A percentile compares a stretch with the other conserved stretches of the same genome.
Conservation (phyloP, 2,797 vertebrate species). For the Hybognathus amarus region DNA sequence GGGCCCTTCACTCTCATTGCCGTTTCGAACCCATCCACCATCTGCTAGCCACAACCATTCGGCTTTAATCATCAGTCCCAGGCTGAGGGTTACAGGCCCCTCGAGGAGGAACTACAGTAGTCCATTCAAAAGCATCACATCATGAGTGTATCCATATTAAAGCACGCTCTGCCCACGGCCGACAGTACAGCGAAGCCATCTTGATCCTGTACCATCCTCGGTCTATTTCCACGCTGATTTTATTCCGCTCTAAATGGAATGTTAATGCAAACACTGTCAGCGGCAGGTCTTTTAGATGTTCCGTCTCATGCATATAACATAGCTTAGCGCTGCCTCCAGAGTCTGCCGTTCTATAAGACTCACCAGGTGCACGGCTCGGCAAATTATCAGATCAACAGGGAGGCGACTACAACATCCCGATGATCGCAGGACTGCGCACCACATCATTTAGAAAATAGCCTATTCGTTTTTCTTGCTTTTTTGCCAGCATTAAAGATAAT, state of each 20-base stretch:
- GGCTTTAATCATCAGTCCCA: constrained; percentile 70
- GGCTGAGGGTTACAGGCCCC: constrained; percentile 68
- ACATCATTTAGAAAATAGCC: constrained; percentile 83
- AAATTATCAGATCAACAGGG: constrained; percentile 85
- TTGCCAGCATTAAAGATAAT: constrained; percentile 84
- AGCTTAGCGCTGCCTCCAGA: constrained; percentile 69
- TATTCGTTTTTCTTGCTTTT: constrained; percentile 73
- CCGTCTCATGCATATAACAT: constrained; percentile 75
- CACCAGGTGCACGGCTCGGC: constrained; percentile 81
- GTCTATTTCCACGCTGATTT: constrained; percentile 59
- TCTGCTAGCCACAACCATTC: constrained; percentile 71
- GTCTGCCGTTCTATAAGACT: constrained; percentile 73
- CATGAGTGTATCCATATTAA: constrained; percentile 67
- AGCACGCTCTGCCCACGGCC: constrained; percentile 11
- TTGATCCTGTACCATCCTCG: constrained; percentile 15
- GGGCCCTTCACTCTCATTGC: constrained; percentile 61
- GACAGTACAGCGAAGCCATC: constrained; percentile 62
- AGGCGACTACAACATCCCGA: constrained; percentile 78
- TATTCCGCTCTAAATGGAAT: constrained; percentile 70
- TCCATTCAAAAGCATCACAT: constrained; percentile 71
- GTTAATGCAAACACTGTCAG: constrained; percentile 74
- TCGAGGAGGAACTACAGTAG: constrained; percentile 64
- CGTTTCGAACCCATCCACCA: constrained; percentile 72
- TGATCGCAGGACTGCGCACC: constrained; percentile 77
- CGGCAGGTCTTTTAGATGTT: constrained; percentile 60